phyloP scores from a whole-genome alignment of 2,888 invertebrate genomes.

The Limnephilus auricula region DNA sequence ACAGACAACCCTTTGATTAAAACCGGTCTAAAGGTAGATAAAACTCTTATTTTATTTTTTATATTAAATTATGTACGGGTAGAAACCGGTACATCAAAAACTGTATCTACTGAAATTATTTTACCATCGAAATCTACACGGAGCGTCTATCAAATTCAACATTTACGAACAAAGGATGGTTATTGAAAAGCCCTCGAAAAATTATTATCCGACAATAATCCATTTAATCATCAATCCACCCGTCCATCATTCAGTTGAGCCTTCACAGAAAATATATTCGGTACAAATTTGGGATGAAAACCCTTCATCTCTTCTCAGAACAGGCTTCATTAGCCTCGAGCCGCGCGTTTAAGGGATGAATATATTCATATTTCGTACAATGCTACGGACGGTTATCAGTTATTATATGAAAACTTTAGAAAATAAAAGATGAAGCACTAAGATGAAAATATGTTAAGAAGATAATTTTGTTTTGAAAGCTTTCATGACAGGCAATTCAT shows the following conservation, averaged over 20 bases:
- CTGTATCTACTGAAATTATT: neutral
- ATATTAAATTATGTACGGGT: neutral
- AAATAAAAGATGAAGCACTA: neutral
- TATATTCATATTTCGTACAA: conserved; percentile 25
- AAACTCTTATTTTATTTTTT: neutral
- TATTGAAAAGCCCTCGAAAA: conserved; percentile 2
- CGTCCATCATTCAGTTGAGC: neutral
- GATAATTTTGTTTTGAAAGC: neutral
- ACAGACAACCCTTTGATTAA: neutral
- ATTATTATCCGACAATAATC: neutral
- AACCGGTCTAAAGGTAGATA: neutral
- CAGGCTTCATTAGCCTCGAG: conserved; percentile 29
- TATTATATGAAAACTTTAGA: neutral
- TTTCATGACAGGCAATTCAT: neutral
- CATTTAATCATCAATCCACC: neutral
- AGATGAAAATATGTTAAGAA: neutral
- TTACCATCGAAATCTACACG: neutral
- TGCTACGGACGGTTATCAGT: neutral
- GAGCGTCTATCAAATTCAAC: neutral
- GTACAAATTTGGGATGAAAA: conserved; percentile 2
- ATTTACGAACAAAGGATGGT: neutral
- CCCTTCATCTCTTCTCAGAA: neutral
- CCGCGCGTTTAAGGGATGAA: neutral
- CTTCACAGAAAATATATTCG: neutral
- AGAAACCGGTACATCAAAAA: neutral